Percentiles rank a stretch among this genome's conserved stretches.
Evolutionary conservation across 2,888 invertebrate genomes (phyloP).

Genomic region (Pilophorus perplexus): DNA sequence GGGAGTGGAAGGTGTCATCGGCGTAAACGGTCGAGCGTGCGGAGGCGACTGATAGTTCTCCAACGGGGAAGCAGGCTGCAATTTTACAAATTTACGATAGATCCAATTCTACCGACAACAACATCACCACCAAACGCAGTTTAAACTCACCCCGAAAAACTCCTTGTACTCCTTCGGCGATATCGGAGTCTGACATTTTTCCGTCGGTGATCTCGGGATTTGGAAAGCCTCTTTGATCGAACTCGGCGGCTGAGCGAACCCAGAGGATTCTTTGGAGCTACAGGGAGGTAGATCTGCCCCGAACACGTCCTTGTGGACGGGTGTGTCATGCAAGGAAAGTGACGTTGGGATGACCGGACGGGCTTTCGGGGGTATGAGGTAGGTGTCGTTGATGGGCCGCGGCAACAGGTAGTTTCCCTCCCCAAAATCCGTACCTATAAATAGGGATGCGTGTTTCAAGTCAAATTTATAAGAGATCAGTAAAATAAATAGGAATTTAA

Average conservation of each 20-base stretch:
- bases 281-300: constrained; percentile 42
- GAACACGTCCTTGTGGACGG: no score
- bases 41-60: constrained; percentile 50
- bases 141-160: no score
- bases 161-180: constrained; percentile 47
- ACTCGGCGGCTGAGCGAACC: constrained; percentile 16
- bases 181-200: constrained; percentile 50
- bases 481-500: no score
- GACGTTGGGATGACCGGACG: constrained; percentile 52
- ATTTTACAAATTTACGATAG: no score
- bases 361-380: constrained; percentile 56
- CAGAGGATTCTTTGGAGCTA: constrained; percentile 49
- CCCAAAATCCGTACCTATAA: constrained; percentile 46
- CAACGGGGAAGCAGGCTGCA: constrained; percentile 41
- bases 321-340: constrained; percentile 24
- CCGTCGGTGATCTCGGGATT: constrained; percentile 43
- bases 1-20: constrained; percentile 47
- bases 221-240: constrained; percentile 40
- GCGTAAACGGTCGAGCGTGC: constrained; percentile 47
- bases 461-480: no score
- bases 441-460: no score
- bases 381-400: constrained; percentile 55
- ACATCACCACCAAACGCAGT: no score
- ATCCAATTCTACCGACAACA: no score
- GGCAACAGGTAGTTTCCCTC: constrained; percentile 55